Evolutionary conservation across 37 sponge, comb jelly and placozoan genomes (phyloP).

Genomic region (Geodia barretti): DNA sequence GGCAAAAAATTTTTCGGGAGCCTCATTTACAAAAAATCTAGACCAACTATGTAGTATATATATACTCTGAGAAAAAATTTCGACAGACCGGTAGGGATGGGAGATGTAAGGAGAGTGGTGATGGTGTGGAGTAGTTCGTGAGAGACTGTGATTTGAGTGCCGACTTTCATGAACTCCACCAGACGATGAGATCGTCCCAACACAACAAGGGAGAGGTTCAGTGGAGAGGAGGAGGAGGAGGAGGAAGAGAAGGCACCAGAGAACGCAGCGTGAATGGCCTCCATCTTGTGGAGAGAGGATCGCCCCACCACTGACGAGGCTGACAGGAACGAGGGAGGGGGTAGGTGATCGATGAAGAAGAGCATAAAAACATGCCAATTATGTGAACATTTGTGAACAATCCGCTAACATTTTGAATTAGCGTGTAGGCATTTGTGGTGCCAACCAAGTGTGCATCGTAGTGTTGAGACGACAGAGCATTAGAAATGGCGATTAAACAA

Average conservation of each 20-base stretch:
- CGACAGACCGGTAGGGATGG: conserved; percentile 58
- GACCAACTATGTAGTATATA: too few species aligned
- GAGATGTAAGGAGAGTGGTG: conserved; percentile 58
- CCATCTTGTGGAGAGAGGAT: conserved; percentile 41
- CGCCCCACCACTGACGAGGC: conserved; percentile 50
- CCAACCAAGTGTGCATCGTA: too few species aligned
- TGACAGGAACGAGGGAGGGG: conserved; percentile 15
- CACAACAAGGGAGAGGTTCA: conserved; percentile 18
- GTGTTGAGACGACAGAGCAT: too few species aligned
- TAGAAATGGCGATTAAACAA: too few species aligned
- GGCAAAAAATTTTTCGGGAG: too few species aligned
- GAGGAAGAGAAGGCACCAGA: conserved; percentile 26
- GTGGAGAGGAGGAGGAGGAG: conserved; percentile 46
- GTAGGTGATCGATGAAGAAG: background rate
- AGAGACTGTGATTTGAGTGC: conserved; percentile 42
- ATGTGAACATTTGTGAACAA: too few species aligned
- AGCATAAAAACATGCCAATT: too few species aligned
- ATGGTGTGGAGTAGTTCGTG: conserved; percentile 61
- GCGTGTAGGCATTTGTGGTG: too few species aligned
- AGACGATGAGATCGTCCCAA: conserved; percentile 59
- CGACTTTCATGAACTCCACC: conserved; percentile 52
- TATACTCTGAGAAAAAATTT: too few species aligned
- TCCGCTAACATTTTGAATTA: too few species aligned
- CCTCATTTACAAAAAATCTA: too few species aligned
- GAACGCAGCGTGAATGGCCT: conserved; percentile 40